Evolutionary conservation across 2,797 vertebrate genomes (phyloP).

Genomic region (Cichlasoma orientale): DNA sequence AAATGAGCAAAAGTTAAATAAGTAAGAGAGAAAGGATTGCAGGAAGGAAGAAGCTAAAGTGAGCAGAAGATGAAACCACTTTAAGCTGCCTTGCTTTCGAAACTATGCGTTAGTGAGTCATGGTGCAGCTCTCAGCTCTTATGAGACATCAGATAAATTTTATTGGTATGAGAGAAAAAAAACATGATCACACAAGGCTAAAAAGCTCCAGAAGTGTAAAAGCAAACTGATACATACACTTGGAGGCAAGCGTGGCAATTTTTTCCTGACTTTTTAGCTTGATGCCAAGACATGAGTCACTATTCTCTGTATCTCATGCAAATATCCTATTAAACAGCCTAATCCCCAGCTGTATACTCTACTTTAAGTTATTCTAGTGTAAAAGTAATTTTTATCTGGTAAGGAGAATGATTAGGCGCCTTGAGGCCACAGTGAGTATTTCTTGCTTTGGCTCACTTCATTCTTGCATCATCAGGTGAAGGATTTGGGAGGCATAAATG

Average conservation of each 20-base stretch:
- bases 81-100: slow-evolving; percentile 26
- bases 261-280: not conserved
- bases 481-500: slow-evolving; percentile 14
- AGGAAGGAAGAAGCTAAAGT: not conserved
- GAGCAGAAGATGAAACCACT: slow-evolving; percentile 41
- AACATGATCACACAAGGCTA: slow-evolving; percentile 21
- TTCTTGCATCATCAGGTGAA: slow-evolving; percentile 63
- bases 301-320: not conserved
- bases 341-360: not conserved
- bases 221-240: not conserved
- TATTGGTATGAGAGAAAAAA: slow-evolving; percentile 50
- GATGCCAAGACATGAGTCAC: not conserved
- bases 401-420: slow-evolving; percentile 7
- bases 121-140: slow-evolving; percentile 16
- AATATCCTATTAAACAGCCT: not conserved
- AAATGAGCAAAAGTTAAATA: slow-evolving; percentile 15
- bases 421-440: slow-evolving; percentile 16
- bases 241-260: not conserved
- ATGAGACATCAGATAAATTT: slow-evolving; percentile 42
- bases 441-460: slow-evolving; percentile 59
- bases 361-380: not conserved
- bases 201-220: slow-evolving; percentile 19
- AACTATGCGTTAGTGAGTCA: slow-evolving; percentile 48
- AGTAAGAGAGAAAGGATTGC: not conserved
- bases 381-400: slow-evolving; percentile 13